Base-by-base conservation (phyloP, 2,888 invertebrate genomes). In the Flexamia atlantica region DNA sequence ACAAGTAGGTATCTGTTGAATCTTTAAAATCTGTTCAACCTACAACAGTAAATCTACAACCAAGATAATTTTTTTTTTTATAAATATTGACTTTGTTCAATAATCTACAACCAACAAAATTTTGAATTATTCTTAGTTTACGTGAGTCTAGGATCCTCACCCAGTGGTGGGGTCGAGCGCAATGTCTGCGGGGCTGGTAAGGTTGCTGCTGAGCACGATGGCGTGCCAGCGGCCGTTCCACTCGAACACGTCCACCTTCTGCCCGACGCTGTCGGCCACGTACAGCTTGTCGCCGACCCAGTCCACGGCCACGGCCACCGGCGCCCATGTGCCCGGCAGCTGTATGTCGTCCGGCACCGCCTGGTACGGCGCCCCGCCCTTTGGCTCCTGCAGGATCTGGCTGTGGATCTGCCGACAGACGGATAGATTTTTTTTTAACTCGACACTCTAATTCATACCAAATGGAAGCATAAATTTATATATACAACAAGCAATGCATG, bases 271-370 rank as follows among this genome's bases (percentile, higher is more conserved):
- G 90, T 99, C 99, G 0, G 97, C 97, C 25, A 98, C 97, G 90
- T 99, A 99, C 10, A 99, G 92, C 90, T 98, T 99, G 90, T 98
- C 96, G 0, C 98, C 98, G 64, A 99, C 94, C 98, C 99, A 99
- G 91, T 99, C 99, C 20, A 99, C 96, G 10, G 99, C 98, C 79
- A 99, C 90, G 0, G 97, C 95, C 0, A 97, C 95, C 0, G 98
- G 98, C 0, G 96, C 93, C 97, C 97, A 97, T 0, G 96, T 96
- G 0, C 96, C 97, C 0, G 97, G 94, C 40, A 96, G 91, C 0
- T 94, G 92, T 86, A 97, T 94, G 60, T 83, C 82, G 88, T 96
- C 96, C 9, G 91, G 86, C 64, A 84, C 84, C 17, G 84, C 79
- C 23, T 70, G 72, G 79, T 74, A 93, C 57, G 57, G 32, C 12